Evolutionary conservation across 1,140 invertebrate genomes (phyloP), one percentile per base, ranked within the genome.

Genomic region (Lasaia peninsularis): DNA sequence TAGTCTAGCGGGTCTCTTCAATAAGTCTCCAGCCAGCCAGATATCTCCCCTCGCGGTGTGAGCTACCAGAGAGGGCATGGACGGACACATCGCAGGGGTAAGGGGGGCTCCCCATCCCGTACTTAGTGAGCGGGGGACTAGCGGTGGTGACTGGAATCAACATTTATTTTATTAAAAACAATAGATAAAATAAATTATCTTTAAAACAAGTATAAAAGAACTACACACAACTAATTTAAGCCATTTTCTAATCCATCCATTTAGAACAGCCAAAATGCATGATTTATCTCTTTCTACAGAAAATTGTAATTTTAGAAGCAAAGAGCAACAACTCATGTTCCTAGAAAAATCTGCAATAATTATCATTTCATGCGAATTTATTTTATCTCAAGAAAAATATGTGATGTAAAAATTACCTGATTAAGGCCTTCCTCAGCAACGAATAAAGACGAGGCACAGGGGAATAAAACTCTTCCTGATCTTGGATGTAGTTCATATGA

Each of bases 11-110:
- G 78, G 86, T 5, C 78, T 57, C 14, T 69, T 55, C 87, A 73
- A 91, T 56, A 91, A 92, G 69, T 95, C 95, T 33, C 95, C 95
- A 1, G 95, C 94, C 7, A 99, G 91, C 93, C 97, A 98, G 35
- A 99, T 92, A 91, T 99, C 98, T 60, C 94, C 94, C 49, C 95
- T 93, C 63, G 95, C 95, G n/a, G 98, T 93, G 86, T 97, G 97
- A 8, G 97, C 97, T 44, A 98, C 93, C 40, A 99, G 88, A 70
- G 96, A 92, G 5, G 95, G 93, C 81, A 71, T 60, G 63, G 93
- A 92, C 2, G 97, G 97, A 79, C 97, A 98, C 71, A 99, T 96
- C 80, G 97, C 95, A 0, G 97, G 96, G 75, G 96, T 96, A 3
- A 99, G 86, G 63, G 71, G 96, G 89, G 80, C 95, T 92, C 81